Evolutionary conservation across 1,140 invertebrate species (phyloP).

Genomic region (Lineus longissimus): DNA sequence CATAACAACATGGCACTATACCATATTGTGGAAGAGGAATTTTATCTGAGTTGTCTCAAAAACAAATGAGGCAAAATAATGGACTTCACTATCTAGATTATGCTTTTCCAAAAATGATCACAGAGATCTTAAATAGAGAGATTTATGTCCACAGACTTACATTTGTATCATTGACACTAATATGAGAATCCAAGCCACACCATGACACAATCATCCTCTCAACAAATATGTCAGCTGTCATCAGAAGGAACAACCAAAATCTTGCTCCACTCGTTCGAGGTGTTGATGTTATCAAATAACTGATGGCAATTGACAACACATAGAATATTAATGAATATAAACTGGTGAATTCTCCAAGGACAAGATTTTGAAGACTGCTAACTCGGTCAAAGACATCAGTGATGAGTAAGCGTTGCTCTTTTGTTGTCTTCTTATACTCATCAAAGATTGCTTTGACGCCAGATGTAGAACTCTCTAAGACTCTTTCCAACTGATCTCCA

Average conservation of each 20-base stretch:
- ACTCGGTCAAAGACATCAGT: slow-evolving; percentile 61
- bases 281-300: slow-evolving; percentile 59
- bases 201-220: slow-evolving; percentile 34
- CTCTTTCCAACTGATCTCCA: slow-evolving; percentile 51
- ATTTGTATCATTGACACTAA: background rate
- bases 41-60: background rate
- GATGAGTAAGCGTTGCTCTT: slow-evolving; percentile 58
- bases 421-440: slow-evolving; percentile 58
- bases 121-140: background rate
- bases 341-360: slow-evolving; percentile 61
- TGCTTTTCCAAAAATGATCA: background rate
- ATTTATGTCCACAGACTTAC: background rate
- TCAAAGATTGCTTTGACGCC: slow-evolving; percentile 56
- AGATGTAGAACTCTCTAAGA: slow-evolving; percentile 49
- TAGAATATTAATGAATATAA: slow-evolving; percentile 63
- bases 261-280: slow-evolving; percentile 55
- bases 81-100: background rate
- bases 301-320: slow-evolving; percentile 53
- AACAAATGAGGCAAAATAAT: background rate
- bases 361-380: slow-evolving; percentile 55
- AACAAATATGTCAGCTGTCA: slow-evolving; percentile 51
- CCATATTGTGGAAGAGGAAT: background rate
- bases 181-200: background rate
- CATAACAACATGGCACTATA: no score
- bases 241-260: slow-evolving; percentile 57